phyloP scores from a whole-genome alignment of 2,888 invertebrate species.

The Druceiella hillmani region DNA sequence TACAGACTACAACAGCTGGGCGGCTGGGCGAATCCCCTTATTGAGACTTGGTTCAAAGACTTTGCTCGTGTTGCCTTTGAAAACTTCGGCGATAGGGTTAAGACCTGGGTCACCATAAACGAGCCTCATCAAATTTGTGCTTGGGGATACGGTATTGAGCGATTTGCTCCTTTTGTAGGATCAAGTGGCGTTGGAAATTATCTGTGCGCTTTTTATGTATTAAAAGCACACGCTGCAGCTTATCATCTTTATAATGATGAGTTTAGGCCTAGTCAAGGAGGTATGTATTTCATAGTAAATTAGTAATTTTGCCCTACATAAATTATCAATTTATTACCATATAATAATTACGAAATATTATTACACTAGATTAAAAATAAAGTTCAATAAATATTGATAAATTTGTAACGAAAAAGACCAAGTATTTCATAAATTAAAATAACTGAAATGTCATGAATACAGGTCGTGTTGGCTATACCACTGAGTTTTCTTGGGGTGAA shows the following conservation, averaged over 20 bases:
- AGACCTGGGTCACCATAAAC: slow-evolving; percentile 59
- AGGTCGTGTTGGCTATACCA: slow-evolving; percentile 38
- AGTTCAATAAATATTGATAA: no score
- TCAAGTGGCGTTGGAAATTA: slow-evolving; percentile 13
- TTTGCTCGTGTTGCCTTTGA: slow-evolving; percentile 45
- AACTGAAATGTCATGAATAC: no score
- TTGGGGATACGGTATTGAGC: slow-evolving; percentile 31
- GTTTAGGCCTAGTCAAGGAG: slow-evolving; percentile 24
- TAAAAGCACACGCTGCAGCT: slow-evolving; percentile 15
- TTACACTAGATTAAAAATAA: no score
- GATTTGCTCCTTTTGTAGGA: slow-evolving; percentile 35
- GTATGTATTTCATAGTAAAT: no score
- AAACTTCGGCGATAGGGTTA: slow-evolving; percentile 48
- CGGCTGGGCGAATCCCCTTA: slow-evolving; percentile 51
- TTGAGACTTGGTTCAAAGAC: slow-evolving; percentile 45
- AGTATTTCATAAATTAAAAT: no score
- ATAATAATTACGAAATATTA: no score
- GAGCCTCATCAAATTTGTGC: slow-evolving; percentile 43
- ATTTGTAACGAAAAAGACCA: no score
- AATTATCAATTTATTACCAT: no score
- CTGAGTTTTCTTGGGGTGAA: slow-evolving; percentile 34
- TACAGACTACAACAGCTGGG: slow-evolving; percentile 46
- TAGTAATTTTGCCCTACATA: no score
- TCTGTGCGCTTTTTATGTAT: slow-evolving; percentile 13
- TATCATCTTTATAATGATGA: slow-evolving; percentile 15